Percentiles rank a stretch among this genome's conserved stretches.
phyloP scores from a whole-genome alignment of 2,888 invertebrate genomes.

The Nomada goodeniana region DNA sequence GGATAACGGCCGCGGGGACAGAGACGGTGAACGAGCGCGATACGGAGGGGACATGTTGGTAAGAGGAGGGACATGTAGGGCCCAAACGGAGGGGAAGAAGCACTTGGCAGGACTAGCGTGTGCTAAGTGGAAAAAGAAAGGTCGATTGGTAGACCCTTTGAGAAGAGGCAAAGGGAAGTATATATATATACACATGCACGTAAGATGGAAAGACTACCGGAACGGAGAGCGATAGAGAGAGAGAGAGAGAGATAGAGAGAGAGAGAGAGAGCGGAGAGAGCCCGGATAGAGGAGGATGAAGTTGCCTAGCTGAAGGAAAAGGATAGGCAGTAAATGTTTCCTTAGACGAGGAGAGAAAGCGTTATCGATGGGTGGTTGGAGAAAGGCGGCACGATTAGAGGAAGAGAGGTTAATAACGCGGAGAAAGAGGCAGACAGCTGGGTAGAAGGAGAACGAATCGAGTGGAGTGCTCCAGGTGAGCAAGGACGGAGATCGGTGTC shows the following conservation, averaged over 20 bases:
- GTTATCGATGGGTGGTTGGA: slow-evolving; percentile 41
- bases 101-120: slow-evolving; percentile 1
- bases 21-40: slow-evolving; percentile 40
- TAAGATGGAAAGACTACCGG: slow-evolving; percentile 41
- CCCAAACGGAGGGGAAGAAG: slow-evolving; percentile 30
- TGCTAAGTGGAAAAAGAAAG: not conserved
- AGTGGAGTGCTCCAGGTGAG: not conserved
- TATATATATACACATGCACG: not conserved
- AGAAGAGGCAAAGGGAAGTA: not conserved
- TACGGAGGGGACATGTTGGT: not conserved
- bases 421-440: slow-evolving; percentile 34
- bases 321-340: slow-evolving; percentile 48
- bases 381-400: not conserved
- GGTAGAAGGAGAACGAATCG: not conserved
- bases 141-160: not conserved
- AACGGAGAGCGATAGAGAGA: slow-evolving; percentile 26
- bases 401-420: slow-evolving; percentile 9
- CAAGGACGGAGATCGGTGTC: not conserved
- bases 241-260: too few species aligned
- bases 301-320: slow-evolving; percentile 26
- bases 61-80: slow-evolving; percentile 37
- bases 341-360: slow-evolving; percentile 56
- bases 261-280: not conserved
- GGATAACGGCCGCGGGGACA: slow-evolving; percentile 61
- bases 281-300: slow-evolving; percentile 12